Base-by-base conservation (phyloP, 64 coral and sea anemone species). In the Montipora sp. region DNA sequence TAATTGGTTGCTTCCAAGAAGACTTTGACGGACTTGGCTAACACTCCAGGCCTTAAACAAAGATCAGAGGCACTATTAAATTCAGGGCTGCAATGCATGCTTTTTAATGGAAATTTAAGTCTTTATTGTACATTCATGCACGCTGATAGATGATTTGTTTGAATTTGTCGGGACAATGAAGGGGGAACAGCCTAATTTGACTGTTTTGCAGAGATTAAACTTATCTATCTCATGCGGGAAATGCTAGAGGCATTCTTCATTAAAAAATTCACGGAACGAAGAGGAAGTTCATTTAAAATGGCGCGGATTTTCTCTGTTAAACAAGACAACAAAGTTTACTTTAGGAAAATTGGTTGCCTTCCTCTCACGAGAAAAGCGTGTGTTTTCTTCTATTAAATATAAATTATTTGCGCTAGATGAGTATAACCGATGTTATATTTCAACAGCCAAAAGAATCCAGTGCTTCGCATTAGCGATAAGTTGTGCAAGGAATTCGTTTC, bases 361-460 rank as follows among this genome's bases (percentile, higher is more conserved):
- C 18, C 18, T 85, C 82, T 36, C 16, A 85, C 61, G 82, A 45
- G 46, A 47, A 47, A 71, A 43, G 82, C 8, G 5, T 50, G 53
- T 57, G 61, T 71, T 85, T 48, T 65, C 15, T 48, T 10, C 13
- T 13, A 44, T 49, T 83, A 36, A 1, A 36, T 36, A 36, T 36
- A 68, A 68, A 23, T 68, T 84, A 59, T 84, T 66, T 84, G 45
- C 36, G 59, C 67, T 70, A 85, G 82, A 85, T 85, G 43, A 3
- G 19, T 85, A 85, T 85, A 46, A 13, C 53, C 36, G 36, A 36
- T 36, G 53, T 8, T 71, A 18, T 71, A 21, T 69, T 71, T 68
- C 50, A 85, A 85, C 82, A 85, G 45, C 45, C 7, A 22, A 71
- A 21, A 71, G 3, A 23, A 19, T 71, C 20, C 5, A 71, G 10